A percentile compares a stretch with the other conserved stretches of the same genome.
Evolutionary conservation across 2,888 invertebrate species (phyloP).

Genomic region (Prosapia bicincta): DNA sequence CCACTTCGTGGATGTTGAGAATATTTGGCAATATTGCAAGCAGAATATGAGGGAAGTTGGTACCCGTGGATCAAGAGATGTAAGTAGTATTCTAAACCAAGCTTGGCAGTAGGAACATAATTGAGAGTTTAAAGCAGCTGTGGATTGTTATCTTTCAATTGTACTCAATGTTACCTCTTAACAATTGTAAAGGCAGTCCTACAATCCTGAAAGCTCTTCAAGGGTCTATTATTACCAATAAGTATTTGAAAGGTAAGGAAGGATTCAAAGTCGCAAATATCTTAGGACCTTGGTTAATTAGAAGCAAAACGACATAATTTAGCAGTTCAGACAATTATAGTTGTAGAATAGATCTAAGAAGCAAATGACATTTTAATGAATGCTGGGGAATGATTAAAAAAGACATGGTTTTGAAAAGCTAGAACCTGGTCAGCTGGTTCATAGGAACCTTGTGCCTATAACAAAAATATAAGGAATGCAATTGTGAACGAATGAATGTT

Average conservation of each 20-base stretch:
- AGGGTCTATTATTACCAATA: conserved; percentile 76
- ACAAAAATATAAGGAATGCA: too few relatives aligned
- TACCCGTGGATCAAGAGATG: conserved; percentile 44
- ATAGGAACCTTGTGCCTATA: too few relatives aligned
- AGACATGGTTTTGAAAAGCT: too few relatives aligned
- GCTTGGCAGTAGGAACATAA: conserved; percentile 73
- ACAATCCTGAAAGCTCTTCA: conserved; percentile 64
- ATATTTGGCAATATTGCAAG: conserved; percentile 68
- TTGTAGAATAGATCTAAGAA: conserved; percentile 74
- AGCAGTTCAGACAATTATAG: conserved; percentile 64
- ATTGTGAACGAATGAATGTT: too few relatives aligned
- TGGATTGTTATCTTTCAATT: conserved; percentile 71
- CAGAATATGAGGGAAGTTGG: conserved; percentile 57
- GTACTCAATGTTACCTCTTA: conserved; percentile 44
- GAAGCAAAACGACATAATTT: conserved; percentile 48
- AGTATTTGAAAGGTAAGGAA: conserved; percentile 72
- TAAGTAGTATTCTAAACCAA: conserved; percentile 52
- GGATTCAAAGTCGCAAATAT: conserved; percentile 61
- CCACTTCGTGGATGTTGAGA: conserved; percentile 93
- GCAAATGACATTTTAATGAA: conserved; percentile 77
- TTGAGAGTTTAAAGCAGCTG: conserved; percentile 71
- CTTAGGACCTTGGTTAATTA: conserved; percentile 44
- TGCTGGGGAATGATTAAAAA: conserved; percentile 79
- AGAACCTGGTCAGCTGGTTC: too few relatives aligned
- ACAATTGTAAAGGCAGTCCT: conserved; percentile 48